phyloP scores from a whole-genome alignment of 2,797 vertebrate species.

The Lophotriccus pileatus region DNA sequence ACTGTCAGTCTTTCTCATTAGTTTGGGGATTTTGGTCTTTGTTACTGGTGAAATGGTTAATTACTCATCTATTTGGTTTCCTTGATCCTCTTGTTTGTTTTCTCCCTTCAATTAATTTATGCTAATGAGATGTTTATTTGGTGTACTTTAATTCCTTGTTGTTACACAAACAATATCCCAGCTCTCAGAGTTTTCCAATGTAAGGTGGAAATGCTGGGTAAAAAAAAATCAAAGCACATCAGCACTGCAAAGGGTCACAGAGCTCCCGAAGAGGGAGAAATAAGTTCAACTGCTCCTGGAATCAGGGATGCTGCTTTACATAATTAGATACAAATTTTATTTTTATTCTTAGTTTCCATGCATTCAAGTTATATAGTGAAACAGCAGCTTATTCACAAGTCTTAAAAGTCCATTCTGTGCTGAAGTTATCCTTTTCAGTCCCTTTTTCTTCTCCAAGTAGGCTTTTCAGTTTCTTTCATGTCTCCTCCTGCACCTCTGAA shows the following conservation, averaged over 20 bases:
- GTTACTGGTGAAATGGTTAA: constrained; percentile 29
- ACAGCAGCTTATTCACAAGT: neutral
- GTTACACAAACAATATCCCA: neutral
- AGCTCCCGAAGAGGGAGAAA: neutral
- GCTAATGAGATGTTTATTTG: constrained; percentile 47
- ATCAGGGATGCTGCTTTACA: neutral
- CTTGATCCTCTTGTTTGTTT: constrained; percentile 24
- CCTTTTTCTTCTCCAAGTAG: neutral
- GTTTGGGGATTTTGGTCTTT: constrained; percentile 28
- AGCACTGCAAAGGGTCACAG: neutral
- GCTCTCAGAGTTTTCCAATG: neutral
- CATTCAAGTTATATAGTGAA: neutral
- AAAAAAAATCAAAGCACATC: neutral
- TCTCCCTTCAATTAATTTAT: constrained; percentile 43
- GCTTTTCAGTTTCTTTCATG: neutral
- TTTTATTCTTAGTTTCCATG: neutral
- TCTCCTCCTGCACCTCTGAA: neutral
- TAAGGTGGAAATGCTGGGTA: neutral
- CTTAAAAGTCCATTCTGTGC: neutral
- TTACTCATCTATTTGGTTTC: constrained; percentile 38
- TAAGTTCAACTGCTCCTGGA: neutral
- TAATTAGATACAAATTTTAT: neutral
- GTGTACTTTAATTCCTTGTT: constrained; percentile 5
- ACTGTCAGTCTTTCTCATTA: neutral
- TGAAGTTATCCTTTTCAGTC: neutral